Evolutionary conservation across 2,113 vertebrate species (phyloP).

Genomic region (Reinhardtius hippoglossoides): DNA sequence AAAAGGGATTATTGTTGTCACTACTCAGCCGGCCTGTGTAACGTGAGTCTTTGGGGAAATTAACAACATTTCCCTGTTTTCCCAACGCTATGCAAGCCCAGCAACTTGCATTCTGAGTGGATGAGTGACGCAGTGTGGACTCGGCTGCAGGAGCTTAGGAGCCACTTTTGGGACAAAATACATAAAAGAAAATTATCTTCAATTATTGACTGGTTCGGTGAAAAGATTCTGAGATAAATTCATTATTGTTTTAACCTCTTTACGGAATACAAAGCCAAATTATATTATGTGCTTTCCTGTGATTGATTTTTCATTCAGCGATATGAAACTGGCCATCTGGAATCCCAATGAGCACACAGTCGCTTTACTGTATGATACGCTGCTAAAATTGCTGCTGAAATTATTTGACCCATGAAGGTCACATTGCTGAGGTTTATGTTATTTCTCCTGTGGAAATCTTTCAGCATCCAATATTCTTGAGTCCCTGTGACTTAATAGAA

Average conservation of each 20-base stretch:
- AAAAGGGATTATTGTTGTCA: conserved; percentile 56
- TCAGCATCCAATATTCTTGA: background rate
- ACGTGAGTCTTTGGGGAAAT: conserved; percentile 61
- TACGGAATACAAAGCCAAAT: background rate
- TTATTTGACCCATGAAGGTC: background rate
- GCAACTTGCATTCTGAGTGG: conserved; percentile 13
- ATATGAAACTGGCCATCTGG: background rate
- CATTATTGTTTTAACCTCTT: background rate
- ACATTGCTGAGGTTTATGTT: background rate
- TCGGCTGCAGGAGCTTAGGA: conserved; percentile 2
- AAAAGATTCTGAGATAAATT: background rate
- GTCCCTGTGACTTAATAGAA: background rate
- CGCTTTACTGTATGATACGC: too few relatives aligned
- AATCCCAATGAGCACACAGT: background rate
- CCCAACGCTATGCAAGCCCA: conserved; percentile 36
- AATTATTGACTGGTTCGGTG: background rate
- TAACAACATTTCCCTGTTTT: conserved; percentile 43
- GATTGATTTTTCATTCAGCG: conserved; percentile 3
- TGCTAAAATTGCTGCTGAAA: background rate
- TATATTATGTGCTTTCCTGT: background rate
- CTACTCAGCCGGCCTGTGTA: conserved; percentile 34
- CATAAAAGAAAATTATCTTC: background rate
- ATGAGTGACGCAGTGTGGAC: conserved; percentile 24
- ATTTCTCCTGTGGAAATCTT: background rate
- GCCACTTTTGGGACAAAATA: background rate